These are phyloP conservation scores for Hypotaenidia okinawae DNA, from an alignment of 2,797 vertebrate species.

Conservation along the genomic window DNA sequence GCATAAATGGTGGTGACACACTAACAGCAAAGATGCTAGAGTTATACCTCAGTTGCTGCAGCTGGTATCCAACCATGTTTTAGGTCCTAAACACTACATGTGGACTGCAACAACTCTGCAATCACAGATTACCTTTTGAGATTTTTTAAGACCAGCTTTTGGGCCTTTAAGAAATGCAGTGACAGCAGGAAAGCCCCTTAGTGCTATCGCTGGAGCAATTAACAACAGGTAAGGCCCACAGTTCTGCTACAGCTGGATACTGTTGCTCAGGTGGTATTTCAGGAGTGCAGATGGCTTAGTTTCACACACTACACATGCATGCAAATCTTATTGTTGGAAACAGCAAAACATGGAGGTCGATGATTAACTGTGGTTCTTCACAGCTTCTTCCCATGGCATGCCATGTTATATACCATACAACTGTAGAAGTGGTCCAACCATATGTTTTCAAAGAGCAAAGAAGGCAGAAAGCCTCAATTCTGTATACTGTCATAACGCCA, in stretches of 20 bases:
- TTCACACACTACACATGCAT: not conserved
- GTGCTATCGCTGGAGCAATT: not conserved
- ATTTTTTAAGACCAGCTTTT: not conserved
- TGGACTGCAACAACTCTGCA: not conserved
- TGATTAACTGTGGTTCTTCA: not conserved
- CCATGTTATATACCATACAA: not conserved
- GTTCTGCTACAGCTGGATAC: rapidly evolving
- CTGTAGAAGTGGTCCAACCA: not conserved
- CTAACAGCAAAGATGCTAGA: rapidly evolving
- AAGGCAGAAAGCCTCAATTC: not conserved
- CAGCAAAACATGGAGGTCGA: not conserved
- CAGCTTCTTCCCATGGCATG: not conserved
- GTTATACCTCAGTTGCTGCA: not conserved
- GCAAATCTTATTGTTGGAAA: not conserved
- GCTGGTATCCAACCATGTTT: not conserved
- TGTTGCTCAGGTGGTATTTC: not conserved
- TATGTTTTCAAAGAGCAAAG: not conserved
- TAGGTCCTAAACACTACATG: not conserved
- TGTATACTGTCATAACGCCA: not conserved
- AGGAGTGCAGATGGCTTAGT: not conserved
- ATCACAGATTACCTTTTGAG: not conserved
- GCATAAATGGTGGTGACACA: not conserved
- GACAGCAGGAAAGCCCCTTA: not conserved
- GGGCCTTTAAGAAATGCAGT: not conserved
- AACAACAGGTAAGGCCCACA: rapidly evolving